These are phyloP conservation scores for Synanthedon andrenaeformis DNA, from an alignment of 2,888 invertebrate species.

Conservation along the genomic window DNA sequence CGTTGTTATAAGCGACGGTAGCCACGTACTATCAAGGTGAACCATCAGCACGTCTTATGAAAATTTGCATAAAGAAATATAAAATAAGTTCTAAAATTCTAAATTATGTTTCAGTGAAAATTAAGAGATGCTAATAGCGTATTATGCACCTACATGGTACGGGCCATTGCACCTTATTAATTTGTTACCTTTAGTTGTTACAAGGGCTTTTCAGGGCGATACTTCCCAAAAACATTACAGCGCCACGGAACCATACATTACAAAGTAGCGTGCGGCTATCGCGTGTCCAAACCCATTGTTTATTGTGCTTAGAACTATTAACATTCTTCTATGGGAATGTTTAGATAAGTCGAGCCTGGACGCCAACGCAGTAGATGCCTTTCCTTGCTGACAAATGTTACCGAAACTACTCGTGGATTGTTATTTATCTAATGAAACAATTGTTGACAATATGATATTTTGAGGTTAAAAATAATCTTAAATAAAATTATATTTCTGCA, in stretches of 20 bases:
- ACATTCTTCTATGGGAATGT: slow-evolving; percentile 42
- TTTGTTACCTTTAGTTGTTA: no score
- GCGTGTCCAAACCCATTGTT: slow-evolving; percentile 46
- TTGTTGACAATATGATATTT: neutral
- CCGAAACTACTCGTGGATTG: neutral
- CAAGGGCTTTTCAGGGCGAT: slow-evolving; percentile 3
- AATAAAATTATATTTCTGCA: no score
- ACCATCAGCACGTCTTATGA: no score
- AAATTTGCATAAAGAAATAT: no score
- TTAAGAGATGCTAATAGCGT: no score
- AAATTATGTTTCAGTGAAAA: no score
- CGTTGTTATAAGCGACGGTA: no score
- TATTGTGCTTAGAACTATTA: slow-evolving; percentile 58
- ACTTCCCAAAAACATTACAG: neutral
- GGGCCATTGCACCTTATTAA: no score
- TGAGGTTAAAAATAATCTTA: no score
- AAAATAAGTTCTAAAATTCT: no score
- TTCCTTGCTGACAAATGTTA: neutral
- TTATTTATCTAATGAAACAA: neutral
- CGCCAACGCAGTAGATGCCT: neutral
- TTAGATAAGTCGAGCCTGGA: neutral
- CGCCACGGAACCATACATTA: slow-evolving; percentile 10
- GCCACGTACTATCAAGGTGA: no score
- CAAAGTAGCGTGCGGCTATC: slow-evolving; percentile 40
- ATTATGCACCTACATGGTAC: no score